phyloP scores from a whole-genome alignment of 2,113 vertebrate genomes.

The Oostethus manadensis region DNA sequence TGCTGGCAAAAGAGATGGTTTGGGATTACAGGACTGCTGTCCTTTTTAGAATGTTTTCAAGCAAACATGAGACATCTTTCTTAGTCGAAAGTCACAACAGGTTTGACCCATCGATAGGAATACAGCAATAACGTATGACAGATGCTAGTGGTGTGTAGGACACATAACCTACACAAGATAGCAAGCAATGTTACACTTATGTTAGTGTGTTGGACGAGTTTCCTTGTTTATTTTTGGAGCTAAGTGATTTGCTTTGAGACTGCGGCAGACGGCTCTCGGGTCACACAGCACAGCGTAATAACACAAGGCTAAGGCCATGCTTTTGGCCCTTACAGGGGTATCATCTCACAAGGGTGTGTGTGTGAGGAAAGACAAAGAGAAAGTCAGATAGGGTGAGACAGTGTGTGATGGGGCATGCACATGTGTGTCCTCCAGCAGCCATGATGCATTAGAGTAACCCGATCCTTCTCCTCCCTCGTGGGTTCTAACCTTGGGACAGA shows the following conservation, averaged over 20 bases:
- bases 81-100: too few relatives aligned
- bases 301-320: neutral
- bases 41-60: too few relatives aligned
- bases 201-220: neutral
- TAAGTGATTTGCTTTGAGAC: conserved; percentile 4
- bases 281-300: neutral
- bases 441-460: conserved; percentile 10
- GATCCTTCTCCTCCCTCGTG: conserved; percentile 6
- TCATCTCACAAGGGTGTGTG: neutral
- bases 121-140: too few relatives aligned
- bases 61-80: too few relatives aligned
- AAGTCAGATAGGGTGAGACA: conserved; percentile 12
- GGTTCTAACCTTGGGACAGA: conserved; percentile 4
- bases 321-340: neutral
- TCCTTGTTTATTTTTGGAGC: neutral
- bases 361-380: conserved; percentile 5
- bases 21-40: too few relatives aligned
- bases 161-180: too few relatives aligned
- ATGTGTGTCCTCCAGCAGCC: conserved; percentile 8
- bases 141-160: too few relatives aligned
- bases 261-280: neutral
- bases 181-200: neutral
- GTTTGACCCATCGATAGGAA: too few relatives aligned
- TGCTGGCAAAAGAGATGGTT: too few relatives aligned
- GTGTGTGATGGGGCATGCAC: conserved; percentile 6